phyloP scores from a whole-genome alignment of 2,113 vertebrate genomes.

The Scartelaos histophorus region DNA sequence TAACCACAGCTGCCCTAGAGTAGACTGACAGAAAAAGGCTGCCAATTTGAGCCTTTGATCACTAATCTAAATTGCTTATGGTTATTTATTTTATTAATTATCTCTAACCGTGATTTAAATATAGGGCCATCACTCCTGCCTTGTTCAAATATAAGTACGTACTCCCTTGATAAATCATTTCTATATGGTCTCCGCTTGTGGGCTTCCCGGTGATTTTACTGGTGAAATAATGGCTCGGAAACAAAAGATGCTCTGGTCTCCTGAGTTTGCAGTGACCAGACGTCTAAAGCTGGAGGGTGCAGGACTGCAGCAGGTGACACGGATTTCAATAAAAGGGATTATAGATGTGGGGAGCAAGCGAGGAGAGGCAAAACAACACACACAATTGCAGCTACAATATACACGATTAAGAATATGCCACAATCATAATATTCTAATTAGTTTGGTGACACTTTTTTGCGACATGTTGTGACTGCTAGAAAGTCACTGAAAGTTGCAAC shows the following conservation, averaged over 20 bases:
- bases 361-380: conserved; percentile 64
- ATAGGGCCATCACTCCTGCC: conserved; percentile 46
- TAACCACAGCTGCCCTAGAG: too few species aligned
- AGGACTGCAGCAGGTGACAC: conserved; percentile 79
- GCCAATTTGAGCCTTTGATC: too few species aligned
- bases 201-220: conserved; percentile 10
- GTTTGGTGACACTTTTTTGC: background rate
- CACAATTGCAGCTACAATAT: conserved; percentile 37
- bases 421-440: background rate
- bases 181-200: conserved; percentile 14
- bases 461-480: background rate
- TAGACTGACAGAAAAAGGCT: too few species aligned
- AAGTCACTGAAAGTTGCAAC: background rate
- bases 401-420: background rate
- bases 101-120: conserved; percentile 18
- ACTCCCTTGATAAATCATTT: conserved; percentile 22
- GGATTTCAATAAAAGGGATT: conserved; percentile 84
- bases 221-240: conserved; percentile 36
- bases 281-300: conserved; percentile 72
- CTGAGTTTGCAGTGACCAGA: conserved; percentile 68
- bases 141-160: conserved; percentile 27
- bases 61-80: too few species aligned
- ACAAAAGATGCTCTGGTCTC: conserved; percentile 26
- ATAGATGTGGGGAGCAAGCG: conserved; percentile 74
- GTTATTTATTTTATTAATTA: conserved; percentile 1